phyloP scores from a whole-genome alignment of 2,888 invertebrate genomes.

The Brenthis hecate region DNA sequence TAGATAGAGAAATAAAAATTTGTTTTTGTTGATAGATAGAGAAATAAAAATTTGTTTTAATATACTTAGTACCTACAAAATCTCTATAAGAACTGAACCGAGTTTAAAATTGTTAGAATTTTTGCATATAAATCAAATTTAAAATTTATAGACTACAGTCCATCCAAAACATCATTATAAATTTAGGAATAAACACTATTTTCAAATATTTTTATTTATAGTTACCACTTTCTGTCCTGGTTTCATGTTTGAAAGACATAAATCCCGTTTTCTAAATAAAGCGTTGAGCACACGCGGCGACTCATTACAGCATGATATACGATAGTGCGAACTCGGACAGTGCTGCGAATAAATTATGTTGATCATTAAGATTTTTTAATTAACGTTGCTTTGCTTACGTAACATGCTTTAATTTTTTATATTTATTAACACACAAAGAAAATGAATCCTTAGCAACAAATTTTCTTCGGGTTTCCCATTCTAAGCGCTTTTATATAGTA shows the following conservation, averaged over 20 bases:
- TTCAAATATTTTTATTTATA: neutral
- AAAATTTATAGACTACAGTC: too few species aligned
- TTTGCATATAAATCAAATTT: too few species aligned
- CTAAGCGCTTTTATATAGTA: too few species aligned
- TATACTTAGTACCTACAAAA: too few species aligned
- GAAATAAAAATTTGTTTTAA: too few species aligned
- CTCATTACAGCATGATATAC: slow-evolving; percentile 71
- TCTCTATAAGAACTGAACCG: too few species aligned
- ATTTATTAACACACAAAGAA: neutral
- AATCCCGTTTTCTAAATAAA: slow-evolving; percentile 69
- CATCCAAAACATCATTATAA: too few species aligned
- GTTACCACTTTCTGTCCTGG: slow-evolving; percentile 27
- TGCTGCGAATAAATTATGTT: slow-evolving; percentile 25
- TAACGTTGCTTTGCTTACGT: slow-evolving; percentile 19
- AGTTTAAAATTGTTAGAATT: too few species aligned
- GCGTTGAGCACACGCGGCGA: slow-evolving; percentile 71
- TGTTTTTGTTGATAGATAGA: too few species aligned
- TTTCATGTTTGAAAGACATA: slow-evolving; percentile 68
- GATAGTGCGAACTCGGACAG: slow-evolving; percentile 48
- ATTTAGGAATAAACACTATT: neutral
- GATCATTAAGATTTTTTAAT: slow-evolving; percentile 23
- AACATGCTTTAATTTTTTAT: slow-evolving; percentile 9
- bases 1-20: too few species aligned
- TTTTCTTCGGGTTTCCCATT: too few species aligned
- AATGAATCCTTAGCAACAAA: too few species aligned